A percentile compares a stretch with the other conserved stretches of the same genome.
Evolutionary conservation across 2,888 invertebrate species (phyloP).

Genomic region (Tethea ocularis): DNA sequence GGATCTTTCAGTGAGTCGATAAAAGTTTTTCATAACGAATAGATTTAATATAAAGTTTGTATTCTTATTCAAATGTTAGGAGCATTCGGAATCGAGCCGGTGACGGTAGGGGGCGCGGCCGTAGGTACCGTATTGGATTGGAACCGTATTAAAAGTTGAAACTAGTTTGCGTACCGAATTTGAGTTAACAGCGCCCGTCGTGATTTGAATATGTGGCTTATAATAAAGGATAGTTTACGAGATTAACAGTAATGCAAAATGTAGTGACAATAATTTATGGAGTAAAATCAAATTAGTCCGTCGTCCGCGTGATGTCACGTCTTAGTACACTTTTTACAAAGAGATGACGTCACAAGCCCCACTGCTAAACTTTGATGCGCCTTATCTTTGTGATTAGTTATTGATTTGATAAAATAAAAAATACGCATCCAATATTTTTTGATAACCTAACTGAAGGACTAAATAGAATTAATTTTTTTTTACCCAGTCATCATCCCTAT

Average conservation of each 20-base stretch:
- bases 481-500: too few relatives aligned
- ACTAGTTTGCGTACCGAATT: conserved; percentile 14
- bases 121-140: conserved; percentile 8
- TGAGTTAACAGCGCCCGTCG: not conserved
- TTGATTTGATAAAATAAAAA: too few relatives aligned
- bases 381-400: too few relatives aligned
- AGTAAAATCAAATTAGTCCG: too few relatives aligned
- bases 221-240: not conserved
- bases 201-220: not conserved
- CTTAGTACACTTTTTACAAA: too few relatives aligned
- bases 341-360: too few relatives aligned
- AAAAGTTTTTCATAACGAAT: not conserved
- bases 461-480: too few relatives aligned
- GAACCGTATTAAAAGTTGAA: conserved; percentile 15
- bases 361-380: too few relatives aligned
- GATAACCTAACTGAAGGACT: too few relatives aligned
- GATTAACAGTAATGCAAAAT: not conserved
- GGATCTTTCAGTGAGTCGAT: not conserved
- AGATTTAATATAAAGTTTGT: conserved; percentile 1
- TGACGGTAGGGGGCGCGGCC: not conserved
- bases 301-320: too few relatives aligned
- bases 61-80: conserved; percentile 4
- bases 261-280: too few relatives aligned
- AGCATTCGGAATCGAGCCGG: not conserved
- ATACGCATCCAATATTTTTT: too few relatives aligned